Base-by-base conservation (phyloP, 23 tunicate species). In the Botrylloides violaceus region DNA sequence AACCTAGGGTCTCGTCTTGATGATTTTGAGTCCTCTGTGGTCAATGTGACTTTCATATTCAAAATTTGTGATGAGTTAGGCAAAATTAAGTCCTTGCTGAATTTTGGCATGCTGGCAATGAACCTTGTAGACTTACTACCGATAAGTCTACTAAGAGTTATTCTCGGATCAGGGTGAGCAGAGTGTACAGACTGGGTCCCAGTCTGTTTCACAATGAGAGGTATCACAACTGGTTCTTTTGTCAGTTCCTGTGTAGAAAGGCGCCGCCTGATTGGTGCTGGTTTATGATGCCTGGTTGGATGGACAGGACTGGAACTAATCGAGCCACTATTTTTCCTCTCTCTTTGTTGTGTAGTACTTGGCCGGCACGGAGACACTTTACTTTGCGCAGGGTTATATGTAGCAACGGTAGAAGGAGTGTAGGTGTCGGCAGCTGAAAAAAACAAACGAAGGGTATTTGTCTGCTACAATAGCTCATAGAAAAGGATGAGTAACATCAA, bases 131-230 rank as follows among this genome's bases (percentile, higher is more conserved):
- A 35, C 64, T 83, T 70, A 27, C 57, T 61, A n/a, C 87, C 87
- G 72, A 81, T 76, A 5, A 88, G 66, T 32, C 87, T 79, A 66
- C 96, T 81, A 30, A 81, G 72, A 25, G 87, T 61, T 20, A 88
- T 77, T 35, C 96, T 70, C 22, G 96, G 96, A 43, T 88, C 96
- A 9, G 96, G 88, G 57, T 81, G 96, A 1, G 83, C 36, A 19
- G 76, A 24, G 53, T 82, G 86, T 27, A 80, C 53, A 26, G 93
- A 62, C 0, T 37, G 58, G 34, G 77, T 82, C 4, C 61, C 72
- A 26, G 80, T 48, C 38, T 88, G 96, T 73, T 88, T 88, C 12
- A 61, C 72, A 31, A 81, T 83, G 9, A 88, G 66, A 20, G 96
- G 96, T 31, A 88, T 88, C 20, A 75, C 72, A 9, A 73, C 66